Evolutionary conservation across 2,888 invertebrate genomes (phyloP), one percentile per base, ranked within the genome.

Genomic region (Pediacus dermestoides): DNA sequence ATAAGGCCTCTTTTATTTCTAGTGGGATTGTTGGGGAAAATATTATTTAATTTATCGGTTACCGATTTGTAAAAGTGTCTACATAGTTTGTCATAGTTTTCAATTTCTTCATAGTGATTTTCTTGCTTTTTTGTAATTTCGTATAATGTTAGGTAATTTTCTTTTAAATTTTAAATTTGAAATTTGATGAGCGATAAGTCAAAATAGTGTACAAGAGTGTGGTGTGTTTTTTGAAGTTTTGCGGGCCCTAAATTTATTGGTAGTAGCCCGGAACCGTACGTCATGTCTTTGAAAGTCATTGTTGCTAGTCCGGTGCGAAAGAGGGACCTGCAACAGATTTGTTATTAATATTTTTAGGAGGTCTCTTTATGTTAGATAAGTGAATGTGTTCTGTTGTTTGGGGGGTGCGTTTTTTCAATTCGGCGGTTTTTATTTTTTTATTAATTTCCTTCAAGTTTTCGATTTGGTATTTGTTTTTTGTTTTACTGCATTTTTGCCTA

Each of bases 281-380:
- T 23, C 23, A 23, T 3, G 23, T 23, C 10, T 23, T 23, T 23
- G n/a, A 23, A 23, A 4, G 23, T 23, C 23, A n/a, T 23, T 3
- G 9, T 3, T n/a, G 23, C n/a, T 23, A 4, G 23, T 3, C 23
- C 23, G 23, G 23, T 23, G 4, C 10, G 23, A 10, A 23, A n/a
- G 23, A 23, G 23, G 23, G 23, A 23, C 23, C 23, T 23, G 23
- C 23, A 23, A 23, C 3, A 23, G n/a, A n/a, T n/a, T 23, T 3
- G 8, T 23, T 23, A 23, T 23, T 23, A 9, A 3, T 3, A 9
- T 4, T n/a, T 23, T 23, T 23, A 3, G 23, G 4, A 9, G 23
- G 23, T 23, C 23, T 3, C 10, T 23, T 23, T 4, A 23, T n/a
- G 9, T 23, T 23, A 9, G 23, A 23, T 23, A 23, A 7, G 23